Evolutionary conservation across 2,113 vertebrate genomes (phyloP).

Genomic region (Scalopus aquaticus): DNA sequence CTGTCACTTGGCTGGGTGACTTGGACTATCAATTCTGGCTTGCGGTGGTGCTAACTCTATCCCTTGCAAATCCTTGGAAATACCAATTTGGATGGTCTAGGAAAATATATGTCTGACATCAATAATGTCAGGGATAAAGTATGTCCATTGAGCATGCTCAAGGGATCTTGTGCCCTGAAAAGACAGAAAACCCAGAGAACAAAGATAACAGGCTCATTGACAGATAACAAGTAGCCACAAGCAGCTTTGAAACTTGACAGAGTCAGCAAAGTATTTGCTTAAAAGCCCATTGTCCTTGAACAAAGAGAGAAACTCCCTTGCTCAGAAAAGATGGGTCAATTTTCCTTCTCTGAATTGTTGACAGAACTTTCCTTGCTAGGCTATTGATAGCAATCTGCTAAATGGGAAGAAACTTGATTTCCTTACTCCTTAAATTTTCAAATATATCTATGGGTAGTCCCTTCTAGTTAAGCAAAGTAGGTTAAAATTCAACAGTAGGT

Average conservation of each 20-base stretch:
- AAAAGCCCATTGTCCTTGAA: conserved; percentile 52
- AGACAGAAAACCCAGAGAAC: conserved; percentile 38
- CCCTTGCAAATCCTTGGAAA: conserved; percentile 63
- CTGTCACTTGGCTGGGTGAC: neutral
- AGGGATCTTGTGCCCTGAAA: conserved; percentile 25
- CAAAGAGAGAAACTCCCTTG: conserved; percentile 27
- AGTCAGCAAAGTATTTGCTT: conserved; percentile 24
- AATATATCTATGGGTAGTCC: neutral
- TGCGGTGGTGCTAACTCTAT: conserved; percentile 2
- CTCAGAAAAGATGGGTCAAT: neutral
- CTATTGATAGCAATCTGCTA: neutral
- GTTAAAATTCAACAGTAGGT: conserved; percentile 12
- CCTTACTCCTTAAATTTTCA: neutral
- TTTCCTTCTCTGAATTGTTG: conserved; percentile 27
- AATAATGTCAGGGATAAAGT: conserved; percentile 59
- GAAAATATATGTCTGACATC: conserved; percentile 37
- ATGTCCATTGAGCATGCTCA: conserved; percentile 16
- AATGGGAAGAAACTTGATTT: neutral
- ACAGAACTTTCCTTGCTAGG: neutral
- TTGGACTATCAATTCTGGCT: conserved; percentile 38
- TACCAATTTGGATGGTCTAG: conserved; percentile 44
- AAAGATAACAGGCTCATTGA: conserved; percentile 35
- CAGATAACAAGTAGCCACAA: conserved; percentile 44
- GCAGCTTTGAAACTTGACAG: conserved; percentile 33
- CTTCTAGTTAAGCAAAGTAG: neutral